These are phyloP conservation scores for Drosophila serrata DNA, from an alignment of 1,140 invertebrate species.

Conservation along the genomic window DNA sequence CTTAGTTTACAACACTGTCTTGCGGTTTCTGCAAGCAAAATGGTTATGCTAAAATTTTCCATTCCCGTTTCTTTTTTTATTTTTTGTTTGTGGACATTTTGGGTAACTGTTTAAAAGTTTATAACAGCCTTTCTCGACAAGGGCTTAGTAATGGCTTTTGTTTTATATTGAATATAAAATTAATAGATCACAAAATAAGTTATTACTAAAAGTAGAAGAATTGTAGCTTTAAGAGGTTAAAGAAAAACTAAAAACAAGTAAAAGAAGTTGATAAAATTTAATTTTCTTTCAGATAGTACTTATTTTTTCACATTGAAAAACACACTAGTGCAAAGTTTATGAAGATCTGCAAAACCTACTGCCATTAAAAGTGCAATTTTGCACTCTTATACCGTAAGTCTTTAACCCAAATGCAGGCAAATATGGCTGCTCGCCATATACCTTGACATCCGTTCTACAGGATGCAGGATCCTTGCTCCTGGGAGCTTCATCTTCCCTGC, in stretches of 20 bases:
- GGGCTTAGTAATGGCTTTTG: constrained; percentile 12
- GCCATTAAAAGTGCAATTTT: constrained; percentile 16
- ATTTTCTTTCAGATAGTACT: too few species aligned
- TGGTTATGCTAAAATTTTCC: constrained; percentile 72
- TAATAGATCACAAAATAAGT: neutral
- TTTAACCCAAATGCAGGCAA: constrained; percentile 30
- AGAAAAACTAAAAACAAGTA: too few species aligned
- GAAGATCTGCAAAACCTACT: neutral
- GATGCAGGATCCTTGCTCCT: constrained; percentile 14
- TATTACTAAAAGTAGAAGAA: neutral
- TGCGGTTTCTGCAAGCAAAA: constrained; percentile 79
- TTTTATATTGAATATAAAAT: constrained; percentile 14
- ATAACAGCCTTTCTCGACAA: constrained; percentile 19
- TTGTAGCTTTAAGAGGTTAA: neutral
- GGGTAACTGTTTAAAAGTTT: constrained; percentile 47
- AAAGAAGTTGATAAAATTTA: too few species aligned
- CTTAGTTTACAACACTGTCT: constrained; percentile 74
- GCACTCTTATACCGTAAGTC: constrained; percentile 3
- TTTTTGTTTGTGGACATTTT: constrained; percentile 38
- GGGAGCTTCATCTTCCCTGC: constrained; percentile 14
- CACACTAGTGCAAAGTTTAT: neutral
- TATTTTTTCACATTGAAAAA: neutral
- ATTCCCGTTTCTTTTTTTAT: constrained; percentile 27
- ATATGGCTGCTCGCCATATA: constrained; percentile 13
- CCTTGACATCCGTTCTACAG: constrained; percentile 39